phyloP scores from a whole-genome alignment of 1,140 invertebrate genomes.

The Ephestia elutella region DNA sequence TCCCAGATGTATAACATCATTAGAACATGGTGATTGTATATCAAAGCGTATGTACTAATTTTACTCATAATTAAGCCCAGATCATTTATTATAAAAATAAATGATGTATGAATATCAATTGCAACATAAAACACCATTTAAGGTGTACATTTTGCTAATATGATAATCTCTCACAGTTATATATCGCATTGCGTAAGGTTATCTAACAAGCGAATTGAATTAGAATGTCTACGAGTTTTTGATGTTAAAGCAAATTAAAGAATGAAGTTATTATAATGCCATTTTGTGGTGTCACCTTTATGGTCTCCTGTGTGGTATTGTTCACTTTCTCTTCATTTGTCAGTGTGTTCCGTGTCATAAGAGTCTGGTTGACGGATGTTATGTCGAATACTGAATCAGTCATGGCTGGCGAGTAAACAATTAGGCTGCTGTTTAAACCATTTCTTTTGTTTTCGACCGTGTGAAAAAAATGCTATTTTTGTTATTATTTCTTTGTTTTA shows the following conservation, averaged over 20 bases:
- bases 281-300: conserved; percentile 23
- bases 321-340: conserved; percentile 37
- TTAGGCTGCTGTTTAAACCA: not conserved
- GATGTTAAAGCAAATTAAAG: conserved; percentile 12
- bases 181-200: conserved; percentile 7
- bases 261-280: conserved; percentile 33
- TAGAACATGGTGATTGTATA: no score
- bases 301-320: conserved; percentile 12
- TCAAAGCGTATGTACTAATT: no score
- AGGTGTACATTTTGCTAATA: conserved; percentile 6
- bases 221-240: conserved; percentile 11
- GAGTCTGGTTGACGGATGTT: conserved; percentile 34
- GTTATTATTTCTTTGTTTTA: not conserved
- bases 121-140: not conserved
- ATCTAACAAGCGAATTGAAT: conserved; percentile 8
- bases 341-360: conserved; percentile 32
- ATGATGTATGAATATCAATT: conserved; percentile 3
- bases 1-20: no score
- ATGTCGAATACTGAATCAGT: conserved; percentile 3
- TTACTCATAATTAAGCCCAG: no score
- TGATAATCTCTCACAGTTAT: conserved; percentile 1
- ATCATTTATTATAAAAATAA: not conserved
- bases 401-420: not conserved
- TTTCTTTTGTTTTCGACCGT: not conserved
- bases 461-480: not conserved